phyloP scores from a whole-genome alignment of 2,797 vertebrate species.

The Pterois miles region DNA sequence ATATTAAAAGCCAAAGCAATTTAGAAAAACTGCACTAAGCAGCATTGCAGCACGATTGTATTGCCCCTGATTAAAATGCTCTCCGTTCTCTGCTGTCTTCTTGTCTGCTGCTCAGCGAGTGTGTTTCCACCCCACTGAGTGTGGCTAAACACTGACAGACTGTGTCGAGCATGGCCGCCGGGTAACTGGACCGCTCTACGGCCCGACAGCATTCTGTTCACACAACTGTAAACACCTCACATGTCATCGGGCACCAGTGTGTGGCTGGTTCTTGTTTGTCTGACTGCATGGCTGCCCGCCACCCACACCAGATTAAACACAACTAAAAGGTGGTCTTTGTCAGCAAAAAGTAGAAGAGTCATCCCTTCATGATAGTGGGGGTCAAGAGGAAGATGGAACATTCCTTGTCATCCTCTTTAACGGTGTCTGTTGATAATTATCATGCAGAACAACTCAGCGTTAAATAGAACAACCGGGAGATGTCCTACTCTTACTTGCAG shows the following conservation, averaged over 20 bases:
- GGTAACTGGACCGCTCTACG: neutral
- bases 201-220: slow-evolving; percentile 3
- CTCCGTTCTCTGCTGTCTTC: neutral
- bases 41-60: neutral
- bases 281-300: neutral
- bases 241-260: neutral
- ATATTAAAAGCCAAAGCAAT: too few species aligned
- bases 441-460: neutral
- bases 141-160: slow-evolving; percentile 22
- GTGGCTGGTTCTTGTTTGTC: neutral
- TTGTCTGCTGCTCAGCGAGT: neutral
- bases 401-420: neutral
- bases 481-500: neutral
- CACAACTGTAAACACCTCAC: slow-evolving; percentile 18
- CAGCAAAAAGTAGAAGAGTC: neutral
- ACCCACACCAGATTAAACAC: neutral
- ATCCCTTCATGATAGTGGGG: neutral
- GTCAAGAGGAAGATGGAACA: neutral
- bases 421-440: neutral
- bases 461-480: neutral
- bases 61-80: neutral
- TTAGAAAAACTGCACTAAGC: too few species aligned
- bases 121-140: neutral
- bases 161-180: neutral
- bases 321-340: neutral